Base-by-base conservation (phyloP, 92 coral and sea anemone genomes). In the Pocillopora grandis region DNA sequence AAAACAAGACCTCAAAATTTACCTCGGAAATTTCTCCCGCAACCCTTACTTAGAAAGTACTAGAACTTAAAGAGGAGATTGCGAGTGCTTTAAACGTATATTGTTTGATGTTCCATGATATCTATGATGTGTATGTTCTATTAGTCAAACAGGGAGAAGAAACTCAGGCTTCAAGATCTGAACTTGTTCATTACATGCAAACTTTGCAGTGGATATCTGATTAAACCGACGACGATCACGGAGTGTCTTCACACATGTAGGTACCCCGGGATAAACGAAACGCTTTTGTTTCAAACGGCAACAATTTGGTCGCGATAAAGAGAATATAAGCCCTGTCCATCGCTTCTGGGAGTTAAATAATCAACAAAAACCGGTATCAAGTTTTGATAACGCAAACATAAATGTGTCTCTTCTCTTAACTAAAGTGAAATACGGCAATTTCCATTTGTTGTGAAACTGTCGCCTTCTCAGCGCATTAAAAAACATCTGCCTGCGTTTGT, bases 241-340 rank as follows among this genome's bases (percentile, higher is more conserved):
- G 99, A 97, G 80, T 97, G 99, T 88, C 95, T 97, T 12, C 99
- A 97, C 82, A 97, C 99, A 78, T 97, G 99, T 97, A 94, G 90
- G 99, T 94, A 84, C 57, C 68, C 62, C 48, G 72, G 66, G 20
- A 27, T 66, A 42, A 78, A 65, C 73, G 20, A 62, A 14, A 68
- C 68, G 67, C 69, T 33, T 27, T 71, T 71, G 83, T 71, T 42
- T 23, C 66, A 59, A 70, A 61, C 76, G 57, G 68, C 66, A 71
- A 60, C 58, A 71, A 81, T 37, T 71, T 60, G 59, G 16, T 42
- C 20, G 85, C 85, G 58, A 19, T 48, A 58, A 81, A 71, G 77
- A 36, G 77, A 84, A 88, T 84, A 88, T 64, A 88, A 79, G 75
- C 63, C 70, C 72, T 62, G 48, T 56, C 49, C 82, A 78, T 65